Conservation (phyloP, 1,140 invertebrate species). For the Drosophila arizonae region DNA sequence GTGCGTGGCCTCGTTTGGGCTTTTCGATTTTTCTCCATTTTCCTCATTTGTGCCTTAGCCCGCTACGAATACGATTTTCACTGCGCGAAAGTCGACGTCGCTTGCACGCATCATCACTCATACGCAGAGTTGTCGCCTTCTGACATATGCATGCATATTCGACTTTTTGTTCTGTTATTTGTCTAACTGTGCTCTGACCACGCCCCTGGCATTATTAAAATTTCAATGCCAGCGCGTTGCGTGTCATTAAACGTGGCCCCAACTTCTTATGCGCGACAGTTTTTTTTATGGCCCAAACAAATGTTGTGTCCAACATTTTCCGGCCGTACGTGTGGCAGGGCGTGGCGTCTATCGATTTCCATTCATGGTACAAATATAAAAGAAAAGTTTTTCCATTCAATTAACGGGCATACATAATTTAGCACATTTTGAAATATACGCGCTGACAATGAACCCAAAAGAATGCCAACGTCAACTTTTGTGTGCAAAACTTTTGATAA, state of each 20-base stretch:
- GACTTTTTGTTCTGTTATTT: conserved; percentile 13
- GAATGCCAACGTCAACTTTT: conserved; percentile 27
- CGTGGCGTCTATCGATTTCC: conserved; percentile 37
- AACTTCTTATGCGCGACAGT: conserved; percentile 19
- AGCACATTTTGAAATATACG: conserved; percentile 8
- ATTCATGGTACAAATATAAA: background rate
- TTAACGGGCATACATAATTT: conserved; percentile 31
- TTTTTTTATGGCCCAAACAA: conserved; percentile 25
- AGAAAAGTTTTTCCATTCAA: conserved; percentile 27
- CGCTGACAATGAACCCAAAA: conserved; percentile 12
- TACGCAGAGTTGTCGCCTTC: conserved; percentile 19
- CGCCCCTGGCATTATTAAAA: conserved; percentile 28
- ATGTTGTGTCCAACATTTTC: conserved; percentile 33
- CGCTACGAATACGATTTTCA: conserved; percentile 55
- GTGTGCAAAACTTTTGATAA: conserved; percentile 33
- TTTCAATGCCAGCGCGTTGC: conserved; percentile 34
- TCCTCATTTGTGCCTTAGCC: conserved; percentile 41
- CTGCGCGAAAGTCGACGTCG: conserved; percentile 64
- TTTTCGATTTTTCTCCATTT: conserved; percentile 28
- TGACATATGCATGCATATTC: conserved; percentile 22
- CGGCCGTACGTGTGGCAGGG: conserved; percentile 12
- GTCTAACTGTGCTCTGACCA: conserved; percentile 5
- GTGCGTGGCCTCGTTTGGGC: conserved; percentile 74
- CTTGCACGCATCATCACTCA: conserved; percentile 46
- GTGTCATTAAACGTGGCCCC: conserved; percentile 25